Evolutionary conservation across 1,140 invertebrate species (phyloP).

Genomic region (Anadara kagoshimensis): DNA sequence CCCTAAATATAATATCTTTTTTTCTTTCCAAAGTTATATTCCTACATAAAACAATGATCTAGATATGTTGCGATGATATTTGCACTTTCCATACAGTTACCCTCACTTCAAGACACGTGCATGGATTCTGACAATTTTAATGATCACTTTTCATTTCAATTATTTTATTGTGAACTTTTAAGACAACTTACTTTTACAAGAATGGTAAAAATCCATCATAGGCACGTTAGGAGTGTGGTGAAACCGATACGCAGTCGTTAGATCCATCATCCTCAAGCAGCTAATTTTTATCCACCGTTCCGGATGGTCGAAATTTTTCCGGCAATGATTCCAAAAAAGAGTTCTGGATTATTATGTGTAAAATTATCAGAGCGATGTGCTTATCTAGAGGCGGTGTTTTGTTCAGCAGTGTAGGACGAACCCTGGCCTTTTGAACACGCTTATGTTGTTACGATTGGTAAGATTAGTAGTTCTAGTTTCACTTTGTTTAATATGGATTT

Average conservation of each 20-base stretch:
- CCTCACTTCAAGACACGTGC: too few species aligned
- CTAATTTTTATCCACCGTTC: slow-evolving; percentile 24
- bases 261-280: slow-evolving; percentile 43
- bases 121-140: too few species aligned
- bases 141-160: too few species aligned
- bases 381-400: neutral
- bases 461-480: neutral
- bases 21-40: too few species aligned
- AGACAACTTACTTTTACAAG: slow-evolving; percentile 65
- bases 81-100: too few species aligned
- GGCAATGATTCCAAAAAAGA: too few species aligned
- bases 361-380: too few species aligned
- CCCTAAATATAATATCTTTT: too few species aligned
- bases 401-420: slow-evolving; percentile 11
- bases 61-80: too few species aligned
- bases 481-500: neutral
- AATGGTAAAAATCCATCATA: slow-evolving; percentile 66
- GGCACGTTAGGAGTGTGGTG: slow-evolving; percentile 46
- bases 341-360: too few species aligned
- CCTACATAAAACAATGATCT: too few species aligned
- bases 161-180: too few species aligned
- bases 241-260: slow-evolving; percentile 50
- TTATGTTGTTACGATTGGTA: neutral
- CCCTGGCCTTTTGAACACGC: neutral
- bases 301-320: slow-evolving; percentile 26